These are phyloP conservation scores for Boulengeromyrus knoepffleri DNA, from an alignment of 2,113 vertebrate species.

Conservation along the genomic window DNA sequence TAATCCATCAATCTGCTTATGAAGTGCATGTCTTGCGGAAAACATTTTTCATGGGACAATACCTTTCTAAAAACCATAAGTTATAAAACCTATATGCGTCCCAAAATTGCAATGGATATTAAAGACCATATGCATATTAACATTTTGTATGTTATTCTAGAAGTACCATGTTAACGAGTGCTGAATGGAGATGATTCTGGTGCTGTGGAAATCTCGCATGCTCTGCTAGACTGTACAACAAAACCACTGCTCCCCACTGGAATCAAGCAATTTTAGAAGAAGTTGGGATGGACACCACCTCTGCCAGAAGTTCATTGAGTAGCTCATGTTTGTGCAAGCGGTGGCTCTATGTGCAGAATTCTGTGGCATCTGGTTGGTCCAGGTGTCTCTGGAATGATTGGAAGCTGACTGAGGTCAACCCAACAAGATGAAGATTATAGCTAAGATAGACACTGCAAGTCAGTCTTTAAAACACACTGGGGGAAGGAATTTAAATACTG, in stretches of 20 bases:
- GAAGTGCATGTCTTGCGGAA: not conserved
- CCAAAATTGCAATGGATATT: not conserved
- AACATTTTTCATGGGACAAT: not conserved
- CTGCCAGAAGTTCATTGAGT: not conserved
- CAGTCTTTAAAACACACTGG: not conserved
- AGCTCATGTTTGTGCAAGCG: not conserved
- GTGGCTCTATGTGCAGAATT: not conserved
- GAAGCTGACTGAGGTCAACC: not conserved
- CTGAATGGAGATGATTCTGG: not conserved
- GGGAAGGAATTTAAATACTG: not conserved
- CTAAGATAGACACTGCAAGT: not conserved
- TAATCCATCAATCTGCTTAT: not conserved
- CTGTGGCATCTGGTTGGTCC: conserved; percentile 2
- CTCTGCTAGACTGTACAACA: not conserved
- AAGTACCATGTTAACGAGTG: not conserved
- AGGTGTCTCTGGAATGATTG: not conserved
- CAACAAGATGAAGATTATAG: not conserved
- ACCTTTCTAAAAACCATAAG: not conserved
- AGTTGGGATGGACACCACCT: not conserved
- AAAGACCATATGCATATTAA: not conserved
- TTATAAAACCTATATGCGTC: not conserved
- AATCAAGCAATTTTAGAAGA: not conserved
- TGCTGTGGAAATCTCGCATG: not conserved
- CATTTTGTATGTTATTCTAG: not conserved
- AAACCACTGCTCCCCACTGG: not conserved